phyloP scores from a whole-genome alignment of 2,888 invertebrate species.

The Nipponacmea schrenckii region DNA sequence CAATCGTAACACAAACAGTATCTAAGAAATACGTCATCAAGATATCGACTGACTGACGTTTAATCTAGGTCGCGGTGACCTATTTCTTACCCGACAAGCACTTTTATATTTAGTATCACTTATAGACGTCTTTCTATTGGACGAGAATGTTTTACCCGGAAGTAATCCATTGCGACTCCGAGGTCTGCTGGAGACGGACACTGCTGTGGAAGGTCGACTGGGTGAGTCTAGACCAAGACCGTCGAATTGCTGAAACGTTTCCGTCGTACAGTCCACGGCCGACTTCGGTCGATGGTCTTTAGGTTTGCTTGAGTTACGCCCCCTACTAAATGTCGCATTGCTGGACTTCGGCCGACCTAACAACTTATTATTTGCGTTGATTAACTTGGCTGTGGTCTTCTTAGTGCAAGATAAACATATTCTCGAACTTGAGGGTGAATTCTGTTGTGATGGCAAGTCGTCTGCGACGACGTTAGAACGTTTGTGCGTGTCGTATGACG shows the following conservation, averaged over 20 bases:
- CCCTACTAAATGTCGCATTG: slow-evolving; percentile 47
- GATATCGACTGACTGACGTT: background rate
- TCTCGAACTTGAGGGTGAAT: slow-evolving; percentile 36
- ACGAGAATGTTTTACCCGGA: slow-evolving; percentile 53
- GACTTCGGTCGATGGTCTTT: slow-evolving; percentile 45
- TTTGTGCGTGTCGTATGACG: slow-evolving; percentile 53
- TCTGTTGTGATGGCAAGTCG: slow-evolving; percentile 27
- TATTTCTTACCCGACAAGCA: background rate
- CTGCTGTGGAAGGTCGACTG: slow-evolving; percentile 34
- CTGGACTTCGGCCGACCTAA: slow-evolving; percentile 49
- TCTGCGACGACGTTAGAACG: slow-evolving; percentile 41
- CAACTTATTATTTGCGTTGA: slow-evolving; percentile 53
- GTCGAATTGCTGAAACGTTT: slow-evolving; percentile 46
- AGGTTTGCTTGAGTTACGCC: slow-evolving; percentile 41
- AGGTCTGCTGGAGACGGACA: slow-evolving; percentile 36
- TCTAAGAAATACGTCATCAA: background rate
- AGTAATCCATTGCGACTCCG: slow-evolving; percentile 46
- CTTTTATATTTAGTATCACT: slow-evolving; percentile 35
- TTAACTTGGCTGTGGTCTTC: slow-evolving; percentile 47
- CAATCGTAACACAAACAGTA: background rate
- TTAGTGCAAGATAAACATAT: slow-evolving; percentile 48
- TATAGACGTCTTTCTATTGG: slow-evolving; percentile 52
- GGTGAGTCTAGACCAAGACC: slow-evolving; percentile 47
- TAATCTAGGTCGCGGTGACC: background rate
- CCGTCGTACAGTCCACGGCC: slow-evolving; percentile 31